Evolutionary conservation across 2,888 invertebrate species (phyloP).

Genomic region (Campoplex nolae): DNA sequence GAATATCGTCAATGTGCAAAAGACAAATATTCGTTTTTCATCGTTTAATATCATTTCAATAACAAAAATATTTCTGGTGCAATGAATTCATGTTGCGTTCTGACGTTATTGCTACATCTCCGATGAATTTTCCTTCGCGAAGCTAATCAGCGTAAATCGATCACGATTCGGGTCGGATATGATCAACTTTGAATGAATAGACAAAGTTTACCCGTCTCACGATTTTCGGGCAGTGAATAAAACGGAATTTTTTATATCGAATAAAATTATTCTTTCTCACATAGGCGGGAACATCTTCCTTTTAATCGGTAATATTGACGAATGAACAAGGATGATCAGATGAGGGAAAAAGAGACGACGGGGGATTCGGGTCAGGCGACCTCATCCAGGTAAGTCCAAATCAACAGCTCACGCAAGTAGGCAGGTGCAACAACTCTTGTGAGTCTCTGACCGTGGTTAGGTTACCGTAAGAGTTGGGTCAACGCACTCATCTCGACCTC

Average conservation of each 20-base stretch:
- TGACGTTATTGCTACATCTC: not conserved
- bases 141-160: not conserved
- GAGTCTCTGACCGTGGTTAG: conserved; percentile 67
- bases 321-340: conserved; percentile 23
- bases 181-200: not conserved
- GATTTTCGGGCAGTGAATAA: not conserved
- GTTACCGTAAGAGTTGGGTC: conserved; percentile 82
- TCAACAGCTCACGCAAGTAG: conserved; percentile 63
- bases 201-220: not conserved
- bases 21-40: not conserved
- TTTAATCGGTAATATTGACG: conserved; percentile 12
- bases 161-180: not conserved
- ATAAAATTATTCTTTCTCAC: not conserved
- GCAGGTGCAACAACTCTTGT: conserved; percentile 78
- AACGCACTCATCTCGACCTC: conserved; percentile 79
- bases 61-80: not conserved
- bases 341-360: conserved; percentile 47
- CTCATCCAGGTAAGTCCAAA: conserved; percentile 73
- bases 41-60: not conserved
- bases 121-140: not conserved
- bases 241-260: not conserved
- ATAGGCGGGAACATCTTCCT: not conserved
- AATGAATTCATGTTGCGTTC: not conserved
- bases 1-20: not conserved
- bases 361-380: conserved; percentile 78